phyloP scores from a whole-genome alignment of 2,888 invertebrate species.

The Colletes collaris region DNA sequence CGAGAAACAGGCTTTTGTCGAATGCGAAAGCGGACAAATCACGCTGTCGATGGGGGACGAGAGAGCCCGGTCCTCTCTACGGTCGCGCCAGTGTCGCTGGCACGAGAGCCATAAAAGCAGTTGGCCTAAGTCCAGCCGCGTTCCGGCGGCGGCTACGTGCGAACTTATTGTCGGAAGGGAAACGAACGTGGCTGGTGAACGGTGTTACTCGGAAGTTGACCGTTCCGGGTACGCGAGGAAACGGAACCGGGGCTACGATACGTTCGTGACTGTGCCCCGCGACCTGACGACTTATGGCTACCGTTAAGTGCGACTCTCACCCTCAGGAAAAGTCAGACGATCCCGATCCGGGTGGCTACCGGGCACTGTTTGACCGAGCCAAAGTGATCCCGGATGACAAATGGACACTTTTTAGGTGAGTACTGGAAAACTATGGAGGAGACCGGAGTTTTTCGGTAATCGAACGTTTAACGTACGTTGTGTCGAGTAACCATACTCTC shows the following conservation, averaged over 20 bases:
- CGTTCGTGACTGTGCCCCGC: slow-evolving; percentile 13
- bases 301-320: slow-evolving; percentile 10
- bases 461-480: too few species aligned
- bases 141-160: slow-evolving; percentile 54
- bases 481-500: too few species aligned
- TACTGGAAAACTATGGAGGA: too few species aligned
- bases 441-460: too few species aligned
- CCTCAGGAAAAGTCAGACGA: slow-evolving; percentile 1
- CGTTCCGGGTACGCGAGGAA: slow-evolving; percentile 40
- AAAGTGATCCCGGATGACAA: too few species aligned
- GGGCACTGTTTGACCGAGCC: neutral
- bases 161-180: slow-evolving; percentile 66
- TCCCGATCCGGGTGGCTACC: neutral
- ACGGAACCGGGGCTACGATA: slow-evolving; percentile 30
- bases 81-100: slow-evolving; percentile 46
- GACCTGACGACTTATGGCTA: slow-evolving; percentile 33
- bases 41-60: slow-evolving; percentile 62
- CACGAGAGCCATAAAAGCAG: slow-evolving; percentile 61
- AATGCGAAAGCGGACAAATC: slow-evolving; percentile 63
- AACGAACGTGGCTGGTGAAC: slow-evolving; percentile 44
- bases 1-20: slow-evolving; percentile 44
- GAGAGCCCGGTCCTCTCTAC: slow-evolving; percentile 8
- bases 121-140: slow-evolving; percentile 73
- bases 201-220: slow-evolving; percentile 63
- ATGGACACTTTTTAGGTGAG: too few species aligned